A percentile compares a stretch with the other conserved stretches of the same genome.
phyloP scores from a whole-genome alignment of 2,888 invertebrate species.

The Acrobasis consociella region DNA sequence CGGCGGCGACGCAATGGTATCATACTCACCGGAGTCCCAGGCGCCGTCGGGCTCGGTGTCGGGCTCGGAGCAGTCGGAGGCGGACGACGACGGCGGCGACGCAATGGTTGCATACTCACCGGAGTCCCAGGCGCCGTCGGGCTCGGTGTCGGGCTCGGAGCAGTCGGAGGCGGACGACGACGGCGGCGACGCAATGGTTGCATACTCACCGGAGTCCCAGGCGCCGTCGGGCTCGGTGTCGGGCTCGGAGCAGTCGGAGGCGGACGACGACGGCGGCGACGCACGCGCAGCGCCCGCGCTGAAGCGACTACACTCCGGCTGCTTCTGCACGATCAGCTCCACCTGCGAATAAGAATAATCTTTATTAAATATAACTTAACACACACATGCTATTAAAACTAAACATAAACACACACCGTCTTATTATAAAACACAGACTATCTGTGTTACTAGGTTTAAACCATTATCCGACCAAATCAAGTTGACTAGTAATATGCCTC shows the following conservation, averaged over 20 bases:
- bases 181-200: conserved; percentile 43
- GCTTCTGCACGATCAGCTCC: conserved; percentile 84
- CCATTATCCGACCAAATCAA: no score
- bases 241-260: conserved; percentile 58
- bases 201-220: conserved; percentile 93
- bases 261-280: conserved; percentile 50
- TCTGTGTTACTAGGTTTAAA: no score
- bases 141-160: conserved; percentile 49
- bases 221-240: conserved; percentile 60
- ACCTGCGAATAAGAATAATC: no score
- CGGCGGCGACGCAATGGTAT: conserved; percentile 43
- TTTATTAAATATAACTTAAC: no score
- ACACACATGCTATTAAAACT: no score
- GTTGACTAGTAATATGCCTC: no score
- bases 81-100: conserved; percentile 50
- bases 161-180: conserved; percentile 53
- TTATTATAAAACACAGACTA: no score
- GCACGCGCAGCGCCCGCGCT: conserved; percentile 39
- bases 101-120: no score
- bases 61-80: conserved; percentile 59
- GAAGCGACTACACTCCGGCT: conserved; percentile 75
- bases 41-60: conserved; percentile 43
- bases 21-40: conserved; percentile 93
- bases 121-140: conserved; percentile 85
- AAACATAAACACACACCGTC: no score